phyloP scores from a whole-genome alignment of 2,797 vertebrate species.

The Tamandua tetradactyla region DNA sequence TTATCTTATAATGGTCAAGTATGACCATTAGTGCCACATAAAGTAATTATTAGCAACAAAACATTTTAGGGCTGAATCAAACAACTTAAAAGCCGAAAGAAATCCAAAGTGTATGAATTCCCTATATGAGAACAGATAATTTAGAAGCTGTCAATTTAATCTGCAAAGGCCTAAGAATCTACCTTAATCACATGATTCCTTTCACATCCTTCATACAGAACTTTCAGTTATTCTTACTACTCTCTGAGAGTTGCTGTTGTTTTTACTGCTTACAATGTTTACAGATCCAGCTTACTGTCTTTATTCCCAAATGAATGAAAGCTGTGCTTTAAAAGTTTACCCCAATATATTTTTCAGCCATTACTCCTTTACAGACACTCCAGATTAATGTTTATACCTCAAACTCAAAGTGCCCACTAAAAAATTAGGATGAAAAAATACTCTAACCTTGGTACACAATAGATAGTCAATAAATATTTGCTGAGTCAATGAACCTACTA shows the following conservation, averaged over 20 bases:
- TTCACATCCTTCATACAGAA: not conserved
- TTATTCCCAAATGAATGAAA: constrained; percentile 39
- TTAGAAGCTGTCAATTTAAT: not conserved
- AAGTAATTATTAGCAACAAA: not conserved
- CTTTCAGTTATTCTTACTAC: not conserved
- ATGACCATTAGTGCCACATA: not conserved
- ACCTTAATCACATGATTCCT: not conserved
- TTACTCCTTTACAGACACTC: not conserved
- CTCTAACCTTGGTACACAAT: not conserved
- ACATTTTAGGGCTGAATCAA: not conserved
- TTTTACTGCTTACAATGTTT: not conserved
- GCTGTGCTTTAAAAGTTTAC: not conserved
- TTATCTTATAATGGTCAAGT: too few relatives aligned
- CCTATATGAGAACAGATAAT: not conserved
- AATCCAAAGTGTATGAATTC: not conserved
- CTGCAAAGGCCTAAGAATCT: not conserved
- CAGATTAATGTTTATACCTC: not conserved
- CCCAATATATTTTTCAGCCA: not conserved
- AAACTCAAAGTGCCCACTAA: not conserved
- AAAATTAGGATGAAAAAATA: constrained; percentile 10
- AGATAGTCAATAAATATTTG: not conserved
- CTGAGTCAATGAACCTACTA: not conserved
- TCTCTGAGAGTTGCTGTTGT: not conserved
- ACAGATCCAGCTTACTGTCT: not conserved
- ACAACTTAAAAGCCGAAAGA: constrained; percentile 20